A percentile compares a stretch with the other conserved stretches of the same genome.
These are phyloP conservation scores for Phengaris arion DNA, from an alignment of 2,888 invertebrate species.

Conservation along the genomic window DNA sequence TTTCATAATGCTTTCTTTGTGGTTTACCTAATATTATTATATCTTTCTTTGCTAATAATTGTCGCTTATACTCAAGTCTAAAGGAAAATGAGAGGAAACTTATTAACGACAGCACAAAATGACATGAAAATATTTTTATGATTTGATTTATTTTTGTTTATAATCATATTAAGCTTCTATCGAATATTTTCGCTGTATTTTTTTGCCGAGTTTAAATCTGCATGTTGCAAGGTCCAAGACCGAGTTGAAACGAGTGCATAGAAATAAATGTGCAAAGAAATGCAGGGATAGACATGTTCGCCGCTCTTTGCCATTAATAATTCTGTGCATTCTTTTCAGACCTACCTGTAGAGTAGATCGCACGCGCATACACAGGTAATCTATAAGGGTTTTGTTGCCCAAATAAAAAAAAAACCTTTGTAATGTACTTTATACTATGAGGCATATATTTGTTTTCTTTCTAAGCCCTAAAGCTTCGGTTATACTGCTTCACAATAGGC, in stretches of 20 bases:
- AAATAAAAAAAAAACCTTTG: background rate
- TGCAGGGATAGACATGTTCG: slow-evolving; percentile 59
- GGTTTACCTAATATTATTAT: no score
- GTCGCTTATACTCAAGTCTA: no score
- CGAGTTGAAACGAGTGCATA: slow-evolving; percentile 76
- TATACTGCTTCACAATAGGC: no score
- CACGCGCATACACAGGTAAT: slow-evolving; percentile 38
- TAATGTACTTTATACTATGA: background rate
- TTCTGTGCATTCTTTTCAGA: slow-evolving; percentile 79
- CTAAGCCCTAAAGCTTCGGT: background rate
- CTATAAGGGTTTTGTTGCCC: background rate
- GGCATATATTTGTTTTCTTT: background rate
- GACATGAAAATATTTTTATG: background rate
- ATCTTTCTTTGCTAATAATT: no score
- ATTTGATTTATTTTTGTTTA: background rate
- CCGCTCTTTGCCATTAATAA: slow-evolving; percentile 62
- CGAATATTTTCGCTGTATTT: slow-evolving; percentile 60
- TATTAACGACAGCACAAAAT: slow-evolving; percentile 20
- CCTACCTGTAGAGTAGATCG: slow-evolving; percentile 53
- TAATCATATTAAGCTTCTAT: background rate
- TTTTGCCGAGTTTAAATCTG: slow-evolving; percentile 58
- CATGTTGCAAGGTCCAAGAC: slow-evolving; percentile 49
- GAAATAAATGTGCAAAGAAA: slow-evolving; percentile 74
- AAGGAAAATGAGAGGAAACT: background rate
- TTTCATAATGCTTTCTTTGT: no score